These are phyloP conservation scores for Coregonus suidteri DNA, from an alignment of 2,797 vertebrate genomes.

Conservation along the genomic window DNA sequence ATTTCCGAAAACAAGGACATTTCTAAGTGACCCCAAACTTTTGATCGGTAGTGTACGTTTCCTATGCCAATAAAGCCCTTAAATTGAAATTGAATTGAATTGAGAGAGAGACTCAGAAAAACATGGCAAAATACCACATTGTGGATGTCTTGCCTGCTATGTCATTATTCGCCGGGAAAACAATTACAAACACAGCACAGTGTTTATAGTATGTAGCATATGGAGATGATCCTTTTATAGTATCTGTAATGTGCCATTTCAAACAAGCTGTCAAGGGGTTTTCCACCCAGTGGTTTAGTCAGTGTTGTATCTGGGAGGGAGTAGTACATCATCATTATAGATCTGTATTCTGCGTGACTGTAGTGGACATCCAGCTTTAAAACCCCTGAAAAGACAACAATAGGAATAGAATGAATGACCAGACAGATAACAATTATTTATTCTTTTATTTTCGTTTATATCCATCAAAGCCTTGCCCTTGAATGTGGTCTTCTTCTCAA, in stretches of 20 bases:
- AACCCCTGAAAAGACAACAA: conserved; percentile 45
- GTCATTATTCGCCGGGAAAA: conserved; percentile 61
- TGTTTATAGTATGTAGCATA: conserved; percentile 65
- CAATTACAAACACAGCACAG: conserved; percentile 58
- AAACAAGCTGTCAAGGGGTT: conserved; percentile 64
- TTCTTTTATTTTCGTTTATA: conserved; percentile 21
- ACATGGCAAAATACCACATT: conserved; percentile 42
- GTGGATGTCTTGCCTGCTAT: conserved; percentile 50
- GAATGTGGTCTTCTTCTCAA: not conserved
- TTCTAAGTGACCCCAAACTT: too few relatives aligned
- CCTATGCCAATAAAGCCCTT: too few relatives aligned
- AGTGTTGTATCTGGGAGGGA: conserved; percentile 41
- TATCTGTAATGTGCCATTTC: conserved; percentile 65
- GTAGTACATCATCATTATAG: conserved; percentile 63
- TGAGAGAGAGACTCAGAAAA: conserved; percentile 30
- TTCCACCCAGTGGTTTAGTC: conserved; percentile 57
- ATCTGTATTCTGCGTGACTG: conserved; percentile 50
- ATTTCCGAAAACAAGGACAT: too few relatives aligned
- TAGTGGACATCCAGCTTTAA: conserved; percentile 39
- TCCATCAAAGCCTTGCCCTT: conserved; percentile 15
- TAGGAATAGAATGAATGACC: conserved; percentile 8
- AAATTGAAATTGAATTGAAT: too few relatives aligned
- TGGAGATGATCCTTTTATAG: conserved; percentile 67
- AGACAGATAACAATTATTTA: conserved; percentile 31
- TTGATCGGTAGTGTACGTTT: too few relatives aligned